phyloP scores from a whole-genome alignment of 2,888 invertebrate species.

The Trichogramma evanescens region DNA sequence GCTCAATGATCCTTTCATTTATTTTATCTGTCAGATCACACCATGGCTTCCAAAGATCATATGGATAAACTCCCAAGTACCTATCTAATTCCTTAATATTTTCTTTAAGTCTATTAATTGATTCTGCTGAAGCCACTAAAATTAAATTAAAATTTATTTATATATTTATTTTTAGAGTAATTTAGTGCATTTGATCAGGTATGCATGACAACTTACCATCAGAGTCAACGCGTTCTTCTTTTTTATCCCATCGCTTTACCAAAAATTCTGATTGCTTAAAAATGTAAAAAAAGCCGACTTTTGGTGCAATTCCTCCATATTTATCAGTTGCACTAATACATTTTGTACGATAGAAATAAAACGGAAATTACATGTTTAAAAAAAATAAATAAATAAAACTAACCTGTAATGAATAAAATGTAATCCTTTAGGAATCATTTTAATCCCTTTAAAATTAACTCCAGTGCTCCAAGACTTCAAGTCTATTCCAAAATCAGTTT shows the following conservation, averaged over 20 bases:
- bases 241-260: conserved; percentile 79
- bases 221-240: conserved; percentile 64
- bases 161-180: conserved; percentile 1
- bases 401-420: conserved; percentile 87
- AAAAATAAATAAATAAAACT: conserved; percentile 27
- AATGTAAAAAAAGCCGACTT: conserved; percentile 79
- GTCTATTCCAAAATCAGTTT: conserved; percentile 96
- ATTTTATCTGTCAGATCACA: conserved; percentile 60
- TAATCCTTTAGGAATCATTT: conserved; percentile 97
- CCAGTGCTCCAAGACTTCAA: conserved; percentile 84
- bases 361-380: not conserved
- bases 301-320: conserved; percentile 51
- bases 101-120: conserved; percentile 58
- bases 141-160: not conserved
- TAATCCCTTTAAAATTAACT: conserved; percentile 87
- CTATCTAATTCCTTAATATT: conserved; percentile 68
- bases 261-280: conserved; percentile 78
- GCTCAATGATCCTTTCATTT: conserved; percentile 47
- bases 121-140: conserved; percentile 57
- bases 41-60: conserved; percentile 83
- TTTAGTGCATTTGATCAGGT: not conserved
- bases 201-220: conserved; percentile 40
- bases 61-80: conserved; percentile 86
- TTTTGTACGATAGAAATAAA: not conserved
- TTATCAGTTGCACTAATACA: conserved; percentile 49